Percentiles rank a stretch among this genome's conserved stretches.
These are phyloP conservation scores for Plutomurus gul DNA, from an alignment of 1,140 invertebrate species.

Conservation along the genomic window DNA sequence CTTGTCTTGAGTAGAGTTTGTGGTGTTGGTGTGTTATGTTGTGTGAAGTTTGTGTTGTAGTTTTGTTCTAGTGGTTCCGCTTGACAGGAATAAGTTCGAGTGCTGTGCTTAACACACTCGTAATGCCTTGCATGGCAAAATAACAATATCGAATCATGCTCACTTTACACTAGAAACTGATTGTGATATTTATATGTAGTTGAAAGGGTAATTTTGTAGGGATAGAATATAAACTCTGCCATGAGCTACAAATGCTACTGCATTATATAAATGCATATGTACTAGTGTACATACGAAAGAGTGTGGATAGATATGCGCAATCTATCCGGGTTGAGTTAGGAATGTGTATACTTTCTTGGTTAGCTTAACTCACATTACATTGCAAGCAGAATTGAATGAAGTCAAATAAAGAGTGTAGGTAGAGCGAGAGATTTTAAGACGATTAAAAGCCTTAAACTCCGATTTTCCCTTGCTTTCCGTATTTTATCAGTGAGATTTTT, in stretches of 20 bases:
- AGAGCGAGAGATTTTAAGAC: background rate
- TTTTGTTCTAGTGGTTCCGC: constrained; percentile 28
- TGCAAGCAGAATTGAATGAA: background rate
- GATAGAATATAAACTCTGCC: background rate
- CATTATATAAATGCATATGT: background rate
- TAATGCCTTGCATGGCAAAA: background rate
- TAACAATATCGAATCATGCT: constrained; percentile 3
- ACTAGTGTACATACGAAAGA: background rate
- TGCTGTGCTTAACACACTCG: background rate
- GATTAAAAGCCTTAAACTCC: constrained; percentile 22
- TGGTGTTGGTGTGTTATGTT: background rate
- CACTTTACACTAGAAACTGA: constrained; percentile 15
- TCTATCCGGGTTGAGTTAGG: background rate
- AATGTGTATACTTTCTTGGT: background rate
- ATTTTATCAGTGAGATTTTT: constrained; percentile 22
- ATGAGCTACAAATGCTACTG: background rate
- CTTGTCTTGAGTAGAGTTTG: constrained; percentile 10
- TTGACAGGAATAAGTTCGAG: background rate
- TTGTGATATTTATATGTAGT: constrained; percentile 10
- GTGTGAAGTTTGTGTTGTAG: constrained; percentile 14
- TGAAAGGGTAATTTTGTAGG: background rate
- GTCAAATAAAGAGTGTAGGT: background rate
- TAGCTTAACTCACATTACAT: background rate
- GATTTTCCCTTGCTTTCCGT: constrained; percentile 4
- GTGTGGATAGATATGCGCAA: background rate